Percentiles rank a stretch among this genome's conserved stretches.
These are phyloP conservation scores for Otolemur crassicaudatus DNA, from an alignment of 2,797 vertebrate species.

Conservation along the genomic window DNA sequence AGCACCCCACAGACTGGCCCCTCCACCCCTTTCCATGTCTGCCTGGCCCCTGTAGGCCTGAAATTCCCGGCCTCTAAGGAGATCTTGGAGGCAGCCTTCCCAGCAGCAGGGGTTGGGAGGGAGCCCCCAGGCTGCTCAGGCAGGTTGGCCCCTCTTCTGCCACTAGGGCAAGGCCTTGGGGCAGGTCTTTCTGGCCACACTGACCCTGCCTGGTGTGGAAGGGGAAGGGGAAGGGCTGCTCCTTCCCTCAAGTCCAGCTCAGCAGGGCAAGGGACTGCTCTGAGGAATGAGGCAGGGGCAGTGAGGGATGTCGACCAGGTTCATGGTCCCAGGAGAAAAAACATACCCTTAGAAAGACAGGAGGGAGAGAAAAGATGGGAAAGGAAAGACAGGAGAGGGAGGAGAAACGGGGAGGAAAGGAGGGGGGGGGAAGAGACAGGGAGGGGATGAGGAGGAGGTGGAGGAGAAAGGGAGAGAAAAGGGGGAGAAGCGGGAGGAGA, in stretches of 20 bases:
- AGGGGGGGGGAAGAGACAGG: too few relatives aligned
- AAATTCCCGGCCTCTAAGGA: background rate
- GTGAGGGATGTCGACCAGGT: too few relatives aligned
- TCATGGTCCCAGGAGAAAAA: background rate
- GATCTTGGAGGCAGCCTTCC: too few relatives aligned
- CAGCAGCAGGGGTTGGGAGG: background rate
- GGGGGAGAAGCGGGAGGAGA: background rate
- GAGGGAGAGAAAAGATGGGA: too few relatives aligned
- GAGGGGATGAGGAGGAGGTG: fast-evolving
- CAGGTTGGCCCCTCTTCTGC: background rate
- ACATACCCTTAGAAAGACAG: background rate
- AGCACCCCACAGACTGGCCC: background rate
- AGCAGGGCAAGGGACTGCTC: too few relatives aligned
- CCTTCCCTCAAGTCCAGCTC: fast-evolving
- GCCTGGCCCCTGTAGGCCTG: background rate
- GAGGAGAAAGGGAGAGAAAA: background rate
- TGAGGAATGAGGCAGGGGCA: background rate
- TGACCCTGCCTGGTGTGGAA: background rate
- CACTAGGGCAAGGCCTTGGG: background rate
- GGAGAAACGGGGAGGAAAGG: background rate
- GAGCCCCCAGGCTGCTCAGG: fast-evolving
- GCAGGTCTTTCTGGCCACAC: background rate
- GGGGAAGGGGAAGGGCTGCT: background rate
- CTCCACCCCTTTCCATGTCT: fast-evolving
- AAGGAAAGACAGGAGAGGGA: background rate